Conservation (phyloP, 2,888 invertebrate species). For the Parapristionchus giblindavisi region DNA sequence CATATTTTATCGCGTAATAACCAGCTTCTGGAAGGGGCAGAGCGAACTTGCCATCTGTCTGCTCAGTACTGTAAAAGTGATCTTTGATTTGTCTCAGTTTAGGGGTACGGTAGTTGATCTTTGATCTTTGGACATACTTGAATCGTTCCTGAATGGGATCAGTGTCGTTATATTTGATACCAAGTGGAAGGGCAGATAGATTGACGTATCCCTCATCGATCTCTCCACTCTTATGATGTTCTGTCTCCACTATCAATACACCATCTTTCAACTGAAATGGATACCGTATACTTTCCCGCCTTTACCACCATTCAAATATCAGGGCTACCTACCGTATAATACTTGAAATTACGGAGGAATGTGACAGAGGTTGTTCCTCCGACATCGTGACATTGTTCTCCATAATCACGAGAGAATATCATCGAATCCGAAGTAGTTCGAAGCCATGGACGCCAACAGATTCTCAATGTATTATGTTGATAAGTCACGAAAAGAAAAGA, state of each 20-base stretch:
- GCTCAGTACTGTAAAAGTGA: conserved; percentile 53
- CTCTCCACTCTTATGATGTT: conserved; percentile 33
- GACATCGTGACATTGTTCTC: conserved; percentile 57
- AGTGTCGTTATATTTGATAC: conserved; percentile 2
- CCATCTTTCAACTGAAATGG: conserved; percentile 30
- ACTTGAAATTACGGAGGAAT: conserved; percentile 50
- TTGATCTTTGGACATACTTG: background rate
- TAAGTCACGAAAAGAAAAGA: background rate
- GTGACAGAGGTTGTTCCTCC: conserved; percentile 50
- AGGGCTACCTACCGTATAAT: conserved; percentile 40
- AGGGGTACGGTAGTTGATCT: background rate
- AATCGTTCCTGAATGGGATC: background rate
- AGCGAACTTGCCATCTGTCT: conserved; percentile 54
- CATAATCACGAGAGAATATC: conserved; percentile 35
- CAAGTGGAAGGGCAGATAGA: conserved; percentile 44
- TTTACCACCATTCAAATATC: background rate
- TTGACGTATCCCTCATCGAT: conserved; percentile 49
- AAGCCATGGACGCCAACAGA: conserved; percentile 58
- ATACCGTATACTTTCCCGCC: background rate
- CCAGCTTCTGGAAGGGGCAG: conserved; percentile 59
- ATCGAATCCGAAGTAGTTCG: background rate
- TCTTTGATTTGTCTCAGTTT: background rate
- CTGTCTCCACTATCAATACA: conserved; percentile 51
- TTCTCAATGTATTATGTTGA: conserved; percentile 45
- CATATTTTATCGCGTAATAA: conserved; percentile 63